phyloP scores from a whole-genome alignment of 2,888 invertebrate species.

The Chorisops tibialis region DNA sequence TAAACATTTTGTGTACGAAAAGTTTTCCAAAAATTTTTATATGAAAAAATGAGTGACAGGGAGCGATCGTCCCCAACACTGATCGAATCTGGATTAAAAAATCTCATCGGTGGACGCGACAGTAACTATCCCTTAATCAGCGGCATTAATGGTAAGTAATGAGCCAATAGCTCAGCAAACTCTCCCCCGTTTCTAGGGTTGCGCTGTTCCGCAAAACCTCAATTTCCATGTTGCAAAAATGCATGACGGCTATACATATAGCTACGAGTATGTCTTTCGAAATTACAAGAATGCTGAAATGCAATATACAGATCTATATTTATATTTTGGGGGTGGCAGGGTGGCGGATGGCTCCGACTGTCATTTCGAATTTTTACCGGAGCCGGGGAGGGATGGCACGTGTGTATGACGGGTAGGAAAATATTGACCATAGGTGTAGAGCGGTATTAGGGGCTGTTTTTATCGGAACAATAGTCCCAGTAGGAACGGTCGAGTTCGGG shows the following conservation, averaged over 20 bases:
- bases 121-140: slow-evolving; percentile 75
- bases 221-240: no score
- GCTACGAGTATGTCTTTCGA: no score
- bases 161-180: no score
- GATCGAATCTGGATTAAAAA: slow-evolving; percentile 81
- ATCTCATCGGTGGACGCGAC: slow-evolving; percentile 75
- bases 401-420: not conserved
- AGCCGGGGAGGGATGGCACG: not conserved
- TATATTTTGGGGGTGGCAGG: not conserved
- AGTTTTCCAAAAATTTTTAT: slow-evolving; percentile 38
- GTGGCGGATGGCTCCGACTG: slow-evolving; percentile 3
- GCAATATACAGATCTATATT: no score
- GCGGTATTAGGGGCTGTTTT: not conserved
- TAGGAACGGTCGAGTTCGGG: no score
- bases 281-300: no score
- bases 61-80: slow-evolving; percentile 85
- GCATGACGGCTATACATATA: no score
- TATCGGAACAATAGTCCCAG: not conserved
- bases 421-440: slow-evolving; percentile 14
- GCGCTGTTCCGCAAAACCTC: no score
- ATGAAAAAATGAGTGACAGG: slow-evolving; percentile 76
- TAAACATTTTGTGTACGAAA: not conserved
- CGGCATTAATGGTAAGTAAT: slow-evolving; percentile 63
- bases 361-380: slow-evolving; percentile 3
- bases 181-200: no score